phyloP scores from a whole-genome alignment of 2,113 vertebrate species.

The Alces alces region DNA sequence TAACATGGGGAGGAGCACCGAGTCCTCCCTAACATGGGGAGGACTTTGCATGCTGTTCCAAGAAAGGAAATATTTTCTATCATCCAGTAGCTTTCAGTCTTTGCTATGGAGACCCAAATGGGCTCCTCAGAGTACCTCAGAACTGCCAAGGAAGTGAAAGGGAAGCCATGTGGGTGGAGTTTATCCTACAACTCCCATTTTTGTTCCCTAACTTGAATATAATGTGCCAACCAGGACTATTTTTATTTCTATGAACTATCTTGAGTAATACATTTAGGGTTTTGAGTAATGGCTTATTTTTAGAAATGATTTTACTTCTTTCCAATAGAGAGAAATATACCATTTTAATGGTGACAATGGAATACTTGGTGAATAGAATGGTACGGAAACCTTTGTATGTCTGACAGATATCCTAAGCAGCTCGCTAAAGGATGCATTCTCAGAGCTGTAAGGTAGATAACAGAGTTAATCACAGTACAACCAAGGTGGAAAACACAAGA shows the following conservation, averaged over 20 bases:
- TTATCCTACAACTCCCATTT: background rate
- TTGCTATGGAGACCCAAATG: background rate
- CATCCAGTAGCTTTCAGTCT: background rate
- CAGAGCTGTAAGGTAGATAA: background rate
- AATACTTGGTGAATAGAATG: background rate
- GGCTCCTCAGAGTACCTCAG: background rate
- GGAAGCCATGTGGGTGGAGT: background rate
- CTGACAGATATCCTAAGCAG: background rate
- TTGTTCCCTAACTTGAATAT: background rate
- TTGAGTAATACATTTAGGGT: background rate
- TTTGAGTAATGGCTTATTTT: background rate
- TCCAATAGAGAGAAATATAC: background rate
- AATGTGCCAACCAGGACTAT: background rate
- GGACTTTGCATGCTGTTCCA: background rate
- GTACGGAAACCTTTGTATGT: background rate
- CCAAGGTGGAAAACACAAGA: background rate
- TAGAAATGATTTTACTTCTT: background rate
- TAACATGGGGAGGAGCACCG: rapidly evolving
- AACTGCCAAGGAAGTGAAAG: background rate
- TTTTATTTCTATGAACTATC: background rate
- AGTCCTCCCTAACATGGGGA: background rate
- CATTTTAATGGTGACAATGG: background rate
- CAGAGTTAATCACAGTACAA: background rate
- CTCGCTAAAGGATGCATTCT: background rate
- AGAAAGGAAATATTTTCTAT: background rate